phyloP scores from a whole-genome alignment of 2,888 invertebrate species.

The Drosophila quinaria region DNA sequence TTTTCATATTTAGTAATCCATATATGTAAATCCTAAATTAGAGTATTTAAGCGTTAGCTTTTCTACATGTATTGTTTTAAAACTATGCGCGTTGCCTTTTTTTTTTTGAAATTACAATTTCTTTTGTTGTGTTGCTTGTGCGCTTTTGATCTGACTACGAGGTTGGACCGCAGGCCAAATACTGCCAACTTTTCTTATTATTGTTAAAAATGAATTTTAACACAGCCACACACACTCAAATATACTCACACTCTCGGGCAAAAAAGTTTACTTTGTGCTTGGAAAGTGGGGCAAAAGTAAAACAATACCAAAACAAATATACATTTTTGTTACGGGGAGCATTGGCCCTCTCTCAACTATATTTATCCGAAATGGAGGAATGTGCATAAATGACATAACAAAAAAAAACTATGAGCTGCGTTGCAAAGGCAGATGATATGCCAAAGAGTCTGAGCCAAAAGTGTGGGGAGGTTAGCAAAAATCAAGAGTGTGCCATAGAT shows the following conservation, averaged over 20 bases:
- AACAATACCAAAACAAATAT: conserved; percentile 61
- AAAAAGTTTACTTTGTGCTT: conserved; percentile 43
- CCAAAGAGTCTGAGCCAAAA: neutral
- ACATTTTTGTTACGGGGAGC: conserved; percentile 25
- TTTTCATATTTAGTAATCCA: neutral
- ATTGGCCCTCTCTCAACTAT: conserved; percentile 2
- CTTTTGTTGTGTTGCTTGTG: conserved; percentile 41
- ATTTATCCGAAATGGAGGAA: neutral
- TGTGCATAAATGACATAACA: conserved; percentile 23
- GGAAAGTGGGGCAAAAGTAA: conserved; percentile 68
- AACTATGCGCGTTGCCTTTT: conserved; percentile 26
- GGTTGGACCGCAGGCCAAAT: conserved; percentile 63
- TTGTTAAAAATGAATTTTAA: conserved; percentile 66
- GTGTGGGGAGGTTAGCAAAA: neutral
- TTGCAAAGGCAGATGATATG: conserved; percentile 9
- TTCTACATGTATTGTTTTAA: neutral
- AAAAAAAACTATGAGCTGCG: conserved; percentile 7
- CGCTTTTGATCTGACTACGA: conserved; percentile 58
- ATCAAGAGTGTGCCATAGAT: conserved; percentile 2
- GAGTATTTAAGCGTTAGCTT: conserved; percentile 27
- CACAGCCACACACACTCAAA: conserved; percentile 27
- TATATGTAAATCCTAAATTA: neutral
- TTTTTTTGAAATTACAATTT: conserved; percentile 19
- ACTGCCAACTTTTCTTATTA: conserved; percentile 76
- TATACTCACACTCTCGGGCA: conserved; percentile 16